phyloP scores from a whole-genome alignment of 2,113 vertebrate genomes.

The Megatriorchis doriae region DNA sequence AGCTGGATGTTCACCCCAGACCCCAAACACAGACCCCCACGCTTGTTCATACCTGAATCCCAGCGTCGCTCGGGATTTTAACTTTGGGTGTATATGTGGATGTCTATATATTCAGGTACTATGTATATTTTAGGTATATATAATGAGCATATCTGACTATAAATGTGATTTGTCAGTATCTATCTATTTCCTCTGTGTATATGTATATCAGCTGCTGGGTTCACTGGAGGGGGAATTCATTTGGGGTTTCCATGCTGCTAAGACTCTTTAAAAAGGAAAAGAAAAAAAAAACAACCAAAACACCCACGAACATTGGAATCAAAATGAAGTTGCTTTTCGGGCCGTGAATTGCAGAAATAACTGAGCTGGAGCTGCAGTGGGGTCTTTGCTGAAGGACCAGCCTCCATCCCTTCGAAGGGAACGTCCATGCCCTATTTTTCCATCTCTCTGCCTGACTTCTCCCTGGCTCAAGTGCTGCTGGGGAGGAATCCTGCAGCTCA shows the following conservation, averaged over 20 bases:
- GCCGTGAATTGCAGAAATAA: neutral
- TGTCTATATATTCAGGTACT: neutral
- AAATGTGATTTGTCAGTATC: neutral
- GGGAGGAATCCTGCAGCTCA: neutral
- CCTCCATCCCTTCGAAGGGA: neutral
- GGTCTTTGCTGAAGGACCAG: neutral
- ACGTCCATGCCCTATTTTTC: neutral
- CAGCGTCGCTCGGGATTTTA: neutral
- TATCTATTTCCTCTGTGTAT: neutral
- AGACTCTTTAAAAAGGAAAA: neutral
- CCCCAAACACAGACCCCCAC: neutral
- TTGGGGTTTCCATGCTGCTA: neutral
- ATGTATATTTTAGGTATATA: constrained; percentile 4
- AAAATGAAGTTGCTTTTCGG: neutral
- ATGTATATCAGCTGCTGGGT: neutral
- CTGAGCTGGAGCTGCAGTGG: neutral
- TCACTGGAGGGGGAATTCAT: neutral
- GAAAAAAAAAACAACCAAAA: neutral
- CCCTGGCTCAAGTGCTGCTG: neutral
- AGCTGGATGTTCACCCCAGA: neutral
- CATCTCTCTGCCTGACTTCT: accelerated
- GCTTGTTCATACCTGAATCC: neutral
- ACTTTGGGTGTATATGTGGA: neutral
- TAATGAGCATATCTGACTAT: neutral
- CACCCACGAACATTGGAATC: neutral